phyloP scores from a whole-genome alignment of 1,140 invertebrate species.

The Lasioglossum baleicum region DNA sequence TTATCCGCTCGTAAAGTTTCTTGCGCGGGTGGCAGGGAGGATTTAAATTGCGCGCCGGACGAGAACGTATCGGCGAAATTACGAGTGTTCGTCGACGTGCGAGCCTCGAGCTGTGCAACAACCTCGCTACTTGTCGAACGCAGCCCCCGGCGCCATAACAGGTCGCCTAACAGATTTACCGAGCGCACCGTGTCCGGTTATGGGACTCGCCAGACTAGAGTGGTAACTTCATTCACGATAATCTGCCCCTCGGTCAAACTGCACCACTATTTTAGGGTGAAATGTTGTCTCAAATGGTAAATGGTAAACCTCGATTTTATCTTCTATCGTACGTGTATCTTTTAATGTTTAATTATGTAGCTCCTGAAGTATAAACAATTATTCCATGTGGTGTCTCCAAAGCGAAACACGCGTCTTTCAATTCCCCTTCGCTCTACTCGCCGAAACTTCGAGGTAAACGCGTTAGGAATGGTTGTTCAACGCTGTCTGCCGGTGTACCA shows the following conservation, averaged over 20 bases:
- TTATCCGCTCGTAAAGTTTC: conserved; percentile 37
- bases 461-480: no score
- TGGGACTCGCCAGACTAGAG: conserved; percentile 37
- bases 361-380: no score
- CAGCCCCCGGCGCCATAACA: no score
- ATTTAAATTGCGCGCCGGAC: conserved; percentile 25
- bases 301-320: no score
- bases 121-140: no score
- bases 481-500: background rate
- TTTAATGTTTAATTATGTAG: no score
- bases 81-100: conserved; percentile 1
- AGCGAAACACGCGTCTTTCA: background rate
- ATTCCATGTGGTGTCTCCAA: background rate
- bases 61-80: conserved; percentile 41
- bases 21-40: background rate
- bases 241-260: no score
- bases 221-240: conserved; percentile 35
- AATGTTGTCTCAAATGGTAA: no score
- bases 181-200: conserved; percentile 16
- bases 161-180: conserved; percentile 43
- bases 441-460: background rate
- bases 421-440: background rate
- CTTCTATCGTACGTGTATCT: no score
- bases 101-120: background rate
- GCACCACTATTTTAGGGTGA: no score